Percentiles rank a stretch among this genome's conserved stretches.
Conservation (phyloP, 2,113 vertebrate species). For the Pseudopipra pipra region DNA sequence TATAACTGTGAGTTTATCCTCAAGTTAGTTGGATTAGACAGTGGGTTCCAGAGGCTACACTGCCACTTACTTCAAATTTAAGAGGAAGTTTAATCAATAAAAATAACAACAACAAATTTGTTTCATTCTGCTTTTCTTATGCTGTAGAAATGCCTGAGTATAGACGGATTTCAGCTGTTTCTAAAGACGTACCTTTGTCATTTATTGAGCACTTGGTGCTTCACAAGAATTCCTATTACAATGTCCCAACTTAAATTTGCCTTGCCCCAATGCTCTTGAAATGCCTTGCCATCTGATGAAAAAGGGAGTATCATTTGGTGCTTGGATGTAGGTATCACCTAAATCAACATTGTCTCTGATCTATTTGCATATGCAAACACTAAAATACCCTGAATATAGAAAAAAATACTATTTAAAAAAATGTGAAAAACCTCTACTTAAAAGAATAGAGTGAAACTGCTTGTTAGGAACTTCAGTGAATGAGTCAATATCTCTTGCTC, state of each 20-base stretch:
- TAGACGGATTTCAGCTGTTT: background rate
- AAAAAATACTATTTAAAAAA: background rate
- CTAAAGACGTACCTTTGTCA: background rate
- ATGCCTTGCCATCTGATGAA: background rate
- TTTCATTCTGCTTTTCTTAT: background rate
- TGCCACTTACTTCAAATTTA: background rate
- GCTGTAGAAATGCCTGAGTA: background rate
- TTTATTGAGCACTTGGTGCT: background rate
- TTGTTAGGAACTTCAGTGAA: background rate
- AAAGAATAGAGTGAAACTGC: background rate
- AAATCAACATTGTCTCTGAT: background rate
- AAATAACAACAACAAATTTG: background rate
- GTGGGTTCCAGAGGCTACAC: background rate
- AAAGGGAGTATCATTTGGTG: background rate
- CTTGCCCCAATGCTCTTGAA: background rate
- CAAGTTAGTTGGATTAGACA: conserved; percentile 5
- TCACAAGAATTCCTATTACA: background rate
- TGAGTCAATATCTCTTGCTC: background rate
- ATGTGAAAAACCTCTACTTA: background rate
- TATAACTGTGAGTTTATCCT: background rate
- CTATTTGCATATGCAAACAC: background rate
- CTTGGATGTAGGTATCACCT: background rate
- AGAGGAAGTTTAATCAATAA: conserved; percentile 44
- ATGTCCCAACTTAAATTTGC: background rate
- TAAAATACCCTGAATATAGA: background rate